Evolutionary conservation across 2,113 vertebrate genomes (phyloP).

Genomic region (Cryptotis parvus): DNA sequence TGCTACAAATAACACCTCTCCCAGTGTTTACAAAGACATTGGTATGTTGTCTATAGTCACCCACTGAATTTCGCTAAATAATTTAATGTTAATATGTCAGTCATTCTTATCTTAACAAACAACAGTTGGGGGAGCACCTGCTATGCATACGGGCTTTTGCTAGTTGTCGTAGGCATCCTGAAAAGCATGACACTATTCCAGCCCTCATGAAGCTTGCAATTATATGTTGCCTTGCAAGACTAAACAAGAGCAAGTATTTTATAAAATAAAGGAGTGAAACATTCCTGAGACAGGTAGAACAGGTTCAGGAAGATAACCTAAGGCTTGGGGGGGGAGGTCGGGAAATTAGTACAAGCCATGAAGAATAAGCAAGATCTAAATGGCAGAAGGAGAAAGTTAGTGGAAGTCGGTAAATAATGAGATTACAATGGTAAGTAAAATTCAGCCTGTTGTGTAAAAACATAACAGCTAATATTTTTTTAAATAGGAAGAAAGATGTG

Average conservation of each 20-base stretch:
- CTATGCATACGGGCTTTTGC: neutral
- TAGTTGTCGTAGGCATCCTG: neutral
- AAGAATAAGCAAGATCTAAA: neutral
- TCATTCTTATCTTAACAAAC: neutral
- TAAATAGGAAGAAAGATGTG: too few relatives aligned
- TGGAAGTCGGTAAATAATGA: neutral
- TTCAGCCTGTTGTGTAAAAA: neutral
- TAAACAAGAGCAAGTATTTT: neutral
- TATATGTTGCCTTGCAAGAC: neutral
- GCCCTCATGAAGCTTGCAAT: neutral
- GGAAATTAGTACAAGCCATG: neutral
- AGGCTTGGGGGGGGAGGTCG: neutral
- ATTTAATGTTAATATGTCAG: neutral
- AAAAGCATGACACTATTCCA: neutral
- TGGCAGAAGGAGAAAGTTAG: neutral
- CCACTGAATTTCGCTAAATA: neutral
- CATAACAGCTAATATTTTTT: too few relatives aligned
- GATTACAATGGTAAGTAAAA: neutral
- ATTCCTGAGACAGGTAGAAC: neutral
- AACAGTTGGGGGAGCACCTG: neutral
- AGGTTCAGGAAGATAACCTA: neutral
- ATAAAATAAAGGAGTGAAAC: neutral
- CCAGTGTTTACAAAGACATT: neutral
- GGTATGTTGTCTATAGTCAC: neutral
- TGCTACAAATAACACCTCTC: neutral